Base-by-base conservation (phyloP, 2,113 vertebrate genomes). In the Anguilla japonica region DNA sequence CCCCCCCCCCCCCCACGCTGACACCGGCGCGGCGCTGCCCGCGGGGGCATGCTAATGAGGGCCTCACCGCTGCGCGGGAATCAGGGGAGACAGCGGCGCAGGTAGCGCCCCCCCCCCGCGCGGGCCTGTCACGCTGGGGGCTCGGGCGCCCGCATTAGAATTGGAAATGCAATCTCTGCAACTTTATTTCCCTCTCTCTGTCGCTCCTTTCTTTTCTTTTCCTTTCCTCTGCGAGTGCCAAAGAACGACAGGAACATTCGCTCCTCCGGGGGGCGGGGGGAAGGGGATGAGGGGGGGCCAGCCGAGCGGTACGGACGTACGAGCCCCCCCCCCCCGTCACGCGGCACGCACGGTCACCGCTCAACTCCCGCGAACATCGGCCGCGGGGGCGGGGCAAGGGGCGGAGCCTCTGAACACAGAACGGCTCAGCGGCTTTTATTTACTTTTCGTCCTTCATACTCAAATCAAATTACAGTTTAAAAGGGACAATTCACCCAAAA, bases 51-150 rank as follows among this genome's bases (percentile, higher is more conserved):
- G 46, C 67, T 50, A 84, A 84, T 79, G 8, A 26, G 67, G n/a
- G 40, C 22, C 41, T 46, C 13, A 46, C 80, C 40, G 41, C 40
- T 46, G 80, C 75, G 53, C 43, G 83, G 86, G 91, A 91, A 93
- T 88, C 88, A 87, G 90, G 87, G 83, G 81, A 90, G 87, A 93
- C 88, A 93, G 91, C 87, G 88, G 88, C 86, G 89, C 88, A 90
- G 87, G 87, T 89, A 92, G 91, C 89, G 90, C 85, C 92, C 90
- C 84, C 91, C 88, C 84, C 84, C 87, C 43, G 79, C 80, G 20
- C 81, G 87, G 22, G 85, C 91, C 89, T 91, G 90, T 91, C 93
- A 93, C 13, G 81, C 87, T 41, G 80, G 87, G 71, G 39, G 87
- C 86, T 88, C 50, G 7, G 11, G 50, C 50, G 88, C 87, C 90